Percentiles rank a stretch among this genome's conserved stretches.
phyloP scores from a whole-genome alignment of 2,888 invertebrate genomes.

The Lasioglossum zephyrum region DNA sequence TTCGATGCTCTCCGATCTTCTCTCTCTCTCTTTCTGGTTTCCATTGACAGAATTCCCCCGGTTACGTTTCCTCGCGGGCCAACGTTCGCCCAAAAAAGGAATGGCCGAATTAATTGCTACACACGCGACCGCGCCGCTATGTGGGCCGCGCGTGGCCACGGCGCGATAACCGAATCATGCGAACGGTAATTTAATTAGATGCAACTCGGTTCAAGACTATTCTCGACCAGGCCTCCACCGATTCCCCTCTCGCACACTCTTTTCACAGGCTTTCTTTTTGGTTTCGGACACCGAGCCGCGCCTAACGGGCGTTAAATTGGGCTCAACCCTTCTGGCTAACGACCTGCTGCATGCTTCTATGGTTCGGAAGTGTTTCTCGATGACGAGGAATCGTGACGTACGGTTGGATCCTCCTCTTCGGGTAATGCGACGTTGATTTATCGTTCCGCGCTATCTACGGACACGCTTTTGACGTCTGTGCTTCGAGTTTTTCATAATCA shows the following conservation, averaged over 20 bases:
- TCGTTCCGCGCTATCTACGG: background rate
- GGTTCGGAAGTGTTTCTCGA: background rate
- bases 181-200: slow-evolving; percentile 26
- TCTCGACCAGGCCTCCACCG: background rate
- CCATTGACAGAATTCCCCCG: slow-evolving; percentile 73
- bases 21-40: slow-evolving; percentile 44
- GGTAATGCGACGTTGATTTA: background rate
- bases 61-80: slow-evolving; percentile 45
- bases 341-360: background rate
- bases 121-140: slow-evolving; percentile 18
- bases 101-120: slow-evolving; percentile 58
- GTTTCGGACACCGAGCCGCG: background rate
- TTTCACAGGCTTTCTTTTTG: background rate
- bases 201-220: background rate
- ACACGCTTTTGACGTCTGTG: background rate
- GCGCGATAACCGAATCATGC: slow-evolving; percentile 18
- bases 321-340: background rate
- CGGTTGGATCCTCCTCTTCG: background rate
- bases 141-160: slow-evolving; percentile 43
- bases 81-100: slow-evolving; percentile 37
- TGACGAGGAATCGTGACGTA: background rate
- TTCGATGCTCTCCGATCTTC: slow-evolving; percentile 61
- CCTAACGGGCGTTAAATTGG: background rate
- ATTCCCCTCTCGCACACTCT: background rate
- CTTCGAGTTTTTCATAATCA: background rate